Evolutionary conservation across 2,888 invertebrate species (phyloP).

Genomic region (Oxycera nigricornis): DNA sequence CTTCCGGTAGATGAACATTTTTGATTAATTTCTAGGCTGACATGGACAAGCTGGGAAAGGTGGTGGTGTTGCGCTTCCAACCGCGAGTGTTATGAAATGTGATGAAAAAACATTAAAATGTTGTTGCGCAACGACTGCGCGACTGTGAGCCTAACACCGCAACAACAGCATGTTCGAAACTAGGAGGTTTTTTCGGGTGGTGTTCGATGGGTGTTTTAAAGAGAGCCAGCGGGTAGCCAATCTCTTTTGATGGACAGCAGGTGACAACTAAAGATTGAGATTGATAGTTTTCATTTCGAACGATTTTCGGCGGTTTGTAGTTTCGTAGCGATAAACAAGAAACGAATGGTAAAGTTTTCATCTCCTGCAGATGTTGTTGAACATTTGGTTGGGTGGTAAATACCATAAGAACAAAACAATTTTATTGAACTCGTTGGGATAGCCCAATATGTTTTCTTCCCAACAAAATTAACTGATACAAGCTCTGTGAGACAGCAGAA

Average conservation of each 20-base stretch:
- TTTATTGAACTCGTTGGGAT: too few species aligned
- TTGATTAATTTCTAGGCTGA: not conserved
- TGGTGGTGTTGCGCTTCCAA: not conserved
- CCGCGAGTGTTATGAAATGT: not conserved
- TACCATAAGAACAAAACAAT: too few species aligned
- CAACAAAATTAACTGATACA: too few species aligned
- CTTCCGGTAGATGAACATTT: conserved; percentile 21
- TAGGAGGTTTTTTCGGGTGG: too few species aligned
- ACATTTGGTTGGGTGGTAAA: too few species aligned
- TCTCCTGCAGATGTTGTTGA: too few species aligned
- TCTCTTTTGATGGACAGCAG: not conserved
- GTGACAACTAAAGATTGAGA: not conserved
- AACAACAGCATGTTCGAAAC: too few species aligned
- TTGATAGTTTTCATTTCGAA: not conserved
- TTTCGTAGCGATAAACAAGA: too few species aligned
- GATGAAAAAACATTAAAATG: not conserved
- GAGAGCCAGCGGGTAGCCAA: not conserved
- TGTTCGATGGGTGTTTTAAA: too few species aligned
- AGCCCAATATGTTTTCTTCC: too few species aligned
- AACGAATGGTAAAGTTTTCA: too few species aligned
- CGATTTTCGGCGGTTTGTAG: not conserved
- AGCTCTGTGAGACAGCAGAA: too few species aligned
- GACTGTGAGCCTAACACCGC: not conserved
- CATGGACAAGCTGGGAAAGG: not conserved
- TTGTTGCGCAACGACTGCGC: not conserved